Conservation (phyloP, 2,797 vertebrate genomes). For the Myotis planiceps region DNA sequence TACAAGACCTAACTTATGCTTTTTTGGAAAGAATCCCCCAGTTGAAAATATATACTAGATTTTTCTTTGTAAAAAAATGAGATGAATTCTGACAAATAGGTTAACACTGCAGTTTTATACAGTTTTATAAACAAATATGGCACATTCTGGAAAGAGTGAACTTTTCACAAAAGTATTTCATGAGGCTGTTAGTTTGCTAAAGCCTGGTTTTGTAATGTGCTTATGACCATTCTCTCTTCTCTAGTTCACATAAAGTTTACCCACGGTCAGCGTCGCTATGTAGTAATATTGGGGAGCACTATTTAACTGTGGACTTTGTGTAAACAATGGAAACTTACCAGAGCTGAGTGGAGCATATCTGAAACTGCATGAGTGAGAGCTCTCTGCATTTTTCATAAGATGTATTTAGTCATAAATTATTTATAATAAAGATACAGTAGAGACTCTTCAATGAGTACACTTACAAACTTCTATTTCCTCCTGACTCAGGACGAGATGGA, state of each 20-base stretch:
- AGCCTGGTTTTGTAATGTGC: not conserved
- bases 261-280: not conserved
- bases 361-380: not conserved
- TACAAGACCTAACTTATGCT: not conserved
- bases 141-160: not conserved
- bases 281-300: not conserved
- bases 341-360: not conserved
- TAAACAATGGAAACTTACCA: not conserved
- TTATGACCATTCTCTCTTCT: not conserved
- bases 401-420: not conserved
- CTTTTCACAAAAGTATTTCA: not conserved
- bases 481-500: not conserved
- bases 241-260: not conserved
- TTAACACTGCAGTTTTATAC: not conserved
- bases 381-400: not conserved
- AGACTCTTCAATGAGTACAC: not conserved
- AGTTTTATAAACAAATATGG: conserved; percentile 2
- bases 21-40: not conserved
- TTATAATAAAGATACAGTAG: not conserved
- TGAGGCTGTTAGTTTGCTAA: not conserved
- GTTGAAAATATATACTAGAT: not conserved
- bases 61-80: conserved; percentile 21
- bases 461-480: not conserved
- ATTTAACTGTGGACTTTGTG: not conserved
- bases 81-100: not conserved